These are phyloP conservation scores for Athalia rosae DNA, from an alignment of 2,888 invertebrate species.

Conservation along the genomic window DNA sequence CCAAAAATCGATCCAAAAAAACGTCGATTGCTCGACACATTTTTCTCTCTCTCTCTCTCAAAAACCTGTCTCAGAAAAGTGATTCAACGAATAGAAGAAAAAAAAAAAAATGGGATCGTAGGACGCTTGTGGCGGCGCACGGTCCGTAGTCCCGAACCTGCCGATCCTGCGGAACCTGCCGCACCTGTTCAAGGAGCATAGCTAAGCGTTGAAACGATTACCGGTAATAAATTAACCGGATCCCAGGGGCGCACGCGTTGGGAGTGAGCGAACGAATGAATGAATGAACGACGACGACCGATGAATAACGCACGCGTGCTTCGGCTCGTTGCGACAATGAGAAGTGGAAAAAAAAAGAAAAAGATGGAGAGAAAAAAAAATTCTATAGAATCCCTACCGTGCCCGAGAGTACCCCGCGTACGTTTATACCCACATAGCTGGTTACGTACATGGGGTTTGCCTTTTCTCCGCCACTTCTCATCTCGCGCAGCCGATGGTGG, in stretches of 20 bases:
- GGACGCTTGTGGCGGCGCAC: too few species aligned
- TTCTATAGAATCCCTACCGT: constrained; percentile 36
- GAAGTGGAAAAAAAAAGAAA: constrained; percentile 49
- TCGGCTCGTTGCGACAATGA: constrained; percentile 47
- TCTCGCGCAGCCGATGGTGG: too few species aligned
- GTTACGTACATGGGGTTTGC: neutral
- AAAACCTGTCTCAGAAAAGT: too few species aligned
- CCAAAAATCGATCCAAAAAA: too few species aligned
- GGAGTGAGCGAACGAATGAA: constrained; percentile 59
- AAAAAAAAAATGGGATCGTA: too few species aligned
- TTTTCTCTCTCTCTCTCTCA: too few species aligned
- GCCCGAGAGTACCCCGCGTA: neutral
- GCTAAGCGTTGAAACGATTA: constrained; percentile 49
- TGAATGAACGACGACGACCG: too few species aligned
- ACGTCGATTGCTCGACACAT: too few species aligned
- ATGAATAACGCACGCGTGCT: constrained; percentile 55
- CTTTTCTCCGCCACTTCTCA: too few species aligned
- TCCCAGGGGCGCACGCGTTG: constrained; percentile 57
- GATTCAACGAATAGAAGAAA: too few species aligned
- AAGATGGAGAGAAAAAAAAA: neutral
- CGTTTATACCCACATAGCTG: neutral
- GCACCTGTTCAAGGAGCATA: constrained; percentile 21
- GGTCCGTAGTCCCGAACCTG: neutral
- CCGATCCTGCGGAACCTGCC: neutral
- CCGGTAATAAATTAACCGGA: constrained; percentile 62